A percentile compares a stretch with the other conserved stretches of the same genome.
phyloP scores from a whole-genome alignment of 2,888 invertebrate species.

The Glaucopsyche alexis region DNA sequence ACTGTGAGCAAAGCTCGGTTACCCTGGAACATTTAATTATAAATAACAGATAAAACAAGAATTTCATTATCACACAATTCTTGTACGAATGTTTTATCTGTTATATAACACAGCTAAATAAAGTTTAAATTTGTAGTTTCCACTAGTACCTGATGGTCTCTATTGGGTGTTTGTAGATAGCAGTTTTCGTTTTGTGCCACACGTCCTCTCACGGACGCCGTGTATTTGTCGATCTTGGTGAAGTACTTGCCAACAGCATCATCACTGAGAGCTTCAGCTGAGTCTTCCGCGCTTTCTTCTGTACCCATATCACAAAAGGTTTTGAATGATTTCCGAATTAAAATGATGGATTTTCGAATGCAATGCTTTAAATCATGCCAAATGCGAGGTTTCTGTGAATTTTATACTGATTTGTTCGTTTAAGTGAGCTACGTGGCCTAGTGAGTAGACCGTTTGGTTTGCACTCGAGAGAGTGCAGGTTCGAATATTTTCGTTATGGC shows the following conservation, averaged over 20 bases:
- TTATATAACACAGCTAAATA: no score
- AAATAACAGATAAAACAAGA: no score
- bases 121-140: no score
- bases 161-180: slow-evolving; percentile 64
- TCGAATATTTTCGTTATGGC: no score
- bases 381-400: no score
- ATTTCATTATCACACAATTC: background rate
- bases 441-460: no score
- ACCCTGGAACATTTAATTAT: no score
- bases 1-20: no score
- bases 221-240: slow-evolving; percentile 49
- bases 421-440: no score
- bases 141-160: slow-evolving; percentile 61
- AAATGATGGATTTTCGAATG: background rate
- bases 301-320: slow-evolving; percentile 22
- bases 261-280: slow-evolving; percentile 57
- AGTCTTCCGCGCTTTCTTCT: slow-evolving; percentile 45
- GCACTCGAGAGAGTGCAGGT: no score
- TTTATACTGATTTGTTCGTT: background rate
- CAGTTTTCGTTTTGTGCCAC: slow-evolving; percentile 66
- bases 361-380: no score
- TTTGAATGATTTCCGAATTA: background rate
- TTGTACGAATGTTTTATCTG: no score
- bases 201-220: slow-evolving; percentile 59
- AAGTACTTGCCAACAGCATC: slow-evolving; percentile 56